These are phyloP conservation scores for Eunapius fragilis DNA, from an alignment of 37 sponge, comb jelly and placozoan species.

Conservation along the genomic window DNA sequence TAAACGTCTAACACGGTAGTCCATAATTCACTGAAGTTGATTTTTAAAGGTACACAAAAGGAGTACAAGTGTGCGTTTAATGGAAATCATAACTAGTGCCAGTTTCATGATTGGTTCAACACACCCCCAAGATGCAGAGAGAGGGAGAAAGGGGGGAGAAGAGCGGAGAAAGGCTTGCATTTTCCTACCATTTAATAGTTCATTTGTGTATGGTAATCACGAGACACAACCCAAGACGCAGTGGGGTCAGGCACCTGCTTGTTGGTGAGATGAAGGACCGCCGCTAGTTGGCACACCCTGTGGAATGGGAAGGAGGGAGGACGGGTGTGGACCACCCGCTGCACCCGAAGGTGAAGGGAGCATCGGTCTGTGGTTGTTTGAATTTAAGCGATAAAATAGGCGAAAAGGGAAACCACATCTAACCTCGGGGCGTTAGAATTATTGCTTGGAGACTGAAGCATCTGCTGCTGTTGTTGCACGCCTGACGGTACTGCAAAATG, in stretches of 20 bases:
- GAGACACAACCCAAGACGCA: neutral
- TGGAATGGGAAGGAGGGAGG: conserved; percentile 32
- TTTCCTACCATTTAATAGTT: neutral
- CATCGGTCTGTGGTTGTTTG: neutral
- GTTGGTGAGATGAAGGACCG: neutral
- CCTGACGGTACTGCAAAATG: too few relatives aligned
- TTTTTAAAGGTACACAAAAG: neutral
- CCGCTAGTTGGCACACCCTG: neutral
- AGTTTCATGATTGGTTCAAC: neutral
- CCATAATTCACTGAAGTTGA: neutral
- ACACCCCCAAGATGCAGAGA: conserved; percentile 11
- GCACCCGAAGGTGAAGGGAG: neutral
- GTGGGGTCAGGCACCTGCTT: conserved; percentile 23
- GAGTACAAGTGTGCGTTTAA: neutral
- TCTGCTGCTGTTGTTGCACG: neutral
- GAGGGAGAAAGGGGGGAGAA: neutral
- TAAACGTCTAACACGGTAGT: neutral
- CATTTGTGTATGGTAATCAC: neutral
- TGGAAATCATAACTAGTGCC: neutral
- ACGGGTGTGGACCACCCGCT: neutral
- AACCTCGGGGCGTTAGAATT: neutral
- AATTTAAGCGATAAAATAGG: neutral
- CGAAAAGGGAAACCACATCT: neutral
- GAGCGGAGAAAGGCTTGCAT: neutral
- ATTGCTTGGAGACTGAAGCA: neutral